Evolutionary conservation across 2,888 invertebrate species (phyloP).

Genomic region (Cylloceria caligata): DNA sequence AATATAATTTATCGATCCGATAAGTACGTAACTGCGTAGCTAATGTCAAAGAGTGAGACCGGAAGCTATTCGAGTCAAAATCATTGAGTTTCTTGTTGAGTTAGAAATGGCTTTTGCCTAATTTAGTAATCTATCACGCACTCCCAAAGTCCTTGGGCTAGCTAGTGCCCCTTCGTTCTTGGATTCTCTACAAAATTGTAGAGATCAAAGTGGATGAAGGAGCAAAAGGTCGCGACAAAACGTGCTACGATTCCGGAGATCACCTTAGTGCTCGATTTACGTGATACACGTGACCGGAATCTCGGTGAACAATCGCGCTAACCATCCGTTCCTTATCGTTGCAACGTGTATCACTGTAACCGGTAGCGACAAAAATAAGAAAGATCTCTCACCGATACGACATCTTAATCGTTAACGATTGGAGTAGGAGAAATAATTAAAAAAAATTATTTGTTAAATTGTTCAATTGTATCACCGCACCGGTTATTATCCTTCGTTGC

Average conservation of each 20-base stretch:
- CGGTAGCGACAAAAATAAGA: constrained; percentile 1
- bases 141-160: not conserved
- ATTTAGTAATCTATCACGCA: constrained; percentile 12
- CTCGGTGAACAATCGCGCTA: constrained; percentile 33
- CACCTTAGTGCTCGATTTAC: constrained; percentile 57
- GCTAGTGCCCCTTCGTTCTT: not conserved
- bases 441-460: not conserved
- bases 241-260: constrained; percentile 55
- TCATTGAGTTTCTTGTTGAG: too few species aligned
- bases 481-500: constrained; percentile 65
- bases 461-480: constrained; percentile 34
- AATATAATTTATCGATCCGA: not conserved
- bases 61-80: too few species aligned
- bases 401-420: not conserved
- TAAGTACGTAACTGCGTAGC: too few species aligned
- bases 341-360: not conserved
- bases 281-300: constrained; percentile 59
- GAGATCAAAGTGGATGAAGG: constrained; percentile 11
- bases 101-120: constrained; percentile 4
- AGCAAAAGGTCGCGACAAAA: constrained; percentile 23
- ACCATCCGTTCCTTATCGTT: not conserved
- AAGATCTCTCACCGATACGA: not conserved
- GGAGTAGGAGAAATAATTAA: not conserved
- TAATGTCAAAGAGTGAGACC: not conserved
- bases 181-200: constrained; percentile 22